Evolutionary conservation across 2,797 vertebrate genomes (phyloP), one percentile per base, ranked within the genome.

Genomic region (Megaceryle alcyon): DNA sequence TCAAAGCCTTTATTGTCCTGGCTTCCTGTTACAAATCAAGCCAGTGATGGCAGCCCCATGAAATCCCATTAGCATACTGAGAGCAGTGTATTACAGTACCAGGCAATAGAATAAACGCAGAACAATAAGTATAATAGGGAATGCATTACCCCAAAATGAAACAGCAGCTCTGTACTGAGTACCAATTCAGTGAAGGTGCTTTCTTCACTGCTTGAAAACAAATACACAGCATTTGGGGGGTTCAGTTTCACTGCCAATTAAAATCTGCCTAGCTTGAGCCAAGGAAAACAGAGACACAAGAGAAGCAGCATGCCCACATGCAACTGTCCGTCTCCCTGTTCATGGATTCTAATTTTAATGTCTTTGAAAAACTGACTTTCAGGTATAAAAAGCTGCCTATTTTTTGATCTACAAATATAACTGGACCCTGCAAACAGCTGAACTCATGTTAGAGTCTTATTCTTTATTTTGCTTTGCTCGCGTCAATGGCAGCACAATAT

Each of bases 1-100:
- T 97, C 95, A 98, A 98, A 97, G 97, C 92, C 94, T 96, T 97
- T 97, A 98, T 98, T 98, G 98, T 98, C 91, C 88, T 90, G 64
- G 94, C 94, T 98, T 98, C 97, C 97, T 98, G 93, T 96, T 97
- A 97, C 97, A 98, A 98, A 97, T 95, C 97, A 96, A 94, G 89
- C 95, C 92, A 96, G 96, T 73, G 96, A 96, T 96, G 95, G 97
- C 96, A 97, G 96, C 71, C 92, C 80, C 95, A 86, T 82, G 90
- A 96, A 85, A 97, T 96, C 90, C 88, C 90, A 94, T 96, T 95
- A 96, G 97, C 97, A 97, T 97, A 97, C 97, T 95, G 94, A 96
- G 82, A 96, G 94, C 97, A 94, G 97, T 97, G 94, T 97, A 92
- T 97, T 94, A 97, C 97, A 94, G 98, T 98, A 97, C 98, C 98